Percentiles rank a stretch among this genome's conserved stretches.
phyloP scores from a whole-genome alignment of 2,888 invertebrate genomes.

The Hymenopus coronatus region DNA sequence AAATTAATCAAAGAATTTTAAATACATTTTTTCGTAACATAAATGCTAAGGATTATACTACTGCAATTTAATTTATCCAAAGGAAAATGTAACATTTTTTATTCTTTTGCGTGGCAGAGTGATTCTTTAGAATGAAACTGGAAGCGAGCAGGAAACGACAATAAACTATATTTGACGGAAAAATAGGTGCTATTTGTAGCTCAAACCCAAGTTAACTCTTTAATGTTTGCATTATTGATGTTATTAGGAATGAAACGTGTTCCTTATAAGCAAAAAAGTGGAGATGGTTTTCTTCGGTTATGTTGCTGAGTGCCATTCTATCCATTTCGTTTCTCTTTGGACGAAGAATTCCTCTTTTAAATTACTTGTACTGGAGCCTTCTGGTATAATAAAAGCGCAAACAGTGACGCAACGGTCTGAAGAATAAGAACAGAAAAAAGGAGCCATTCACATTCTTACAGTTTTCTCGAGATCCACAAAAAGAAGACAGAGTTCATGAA shows the following conservation, averaged over 20 bases:
- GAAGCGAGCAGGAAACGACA: too few species aligned
- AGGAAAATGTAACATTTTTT: too few species aligned
- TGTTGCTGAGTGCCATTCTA: not conserved
- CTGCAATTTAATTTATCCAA: too few species aligned
- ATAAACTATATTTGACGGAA: too few species aligned
- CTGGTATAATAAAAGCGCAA: not conserved
- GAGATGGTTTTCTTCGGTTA: not conserved
- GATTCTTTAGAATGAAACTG: too few species aligned
- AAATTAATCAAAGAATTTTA: too few species aligned
- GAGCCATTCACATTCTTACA: not conserved
- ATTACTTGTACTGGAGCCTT: not conserved
- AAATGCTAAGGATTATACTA: too few species aligned
- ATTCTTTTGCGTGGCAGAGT: too few species aligned
- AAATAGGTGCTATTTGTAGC: too few species aligned
- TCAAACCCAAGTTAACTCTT: too few species aligned
- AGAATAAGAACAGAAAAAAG: not conserved
- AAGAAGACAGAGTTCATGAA: not conserved
- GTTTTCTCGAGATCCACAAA: not conserved
- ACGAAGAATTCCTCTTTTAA: not conserved
- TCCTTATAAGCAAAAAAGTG: not conserved
- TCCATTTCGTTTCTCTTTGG: not conserved
- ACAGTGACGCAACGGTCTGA: not conserved
- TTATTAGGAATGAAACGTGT: not conserved
- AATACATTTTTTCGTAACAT: too few species aligned
- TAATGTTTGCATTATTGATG: not conserved